Conservation (phyloP, 2,797 vertebrate genomes). For the Cyprinella venusta region DNA sequence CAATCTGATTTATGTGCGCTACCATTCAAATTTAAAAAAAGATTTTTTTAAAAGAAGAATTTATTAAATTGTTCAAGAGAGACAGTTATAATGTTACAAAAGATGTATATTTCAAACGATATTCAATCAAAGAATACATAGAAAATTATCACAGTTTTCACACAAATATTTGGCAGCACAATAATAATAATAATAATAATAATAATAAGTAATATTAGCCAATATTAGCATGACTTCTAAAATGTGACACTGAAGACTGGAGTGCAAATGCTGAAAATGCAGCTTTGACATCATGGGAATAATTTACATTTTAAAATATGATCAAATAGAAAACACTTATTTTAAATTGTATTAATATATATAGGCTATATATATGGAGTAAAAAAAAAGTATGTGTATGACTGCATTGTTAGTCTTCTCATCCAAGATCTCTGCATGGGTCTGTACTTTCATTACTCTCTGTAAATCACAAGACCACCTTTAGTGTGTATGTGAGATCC, state of each 20-base stretch:
- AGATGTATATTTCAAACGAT: not conserved
- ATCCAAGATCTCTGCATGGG: slow-evolving; percentile 26
- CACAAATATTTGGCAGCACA: not conserved
- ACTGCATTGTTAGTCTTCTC: slow-evolving; percentile 23
- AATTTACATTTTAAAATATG: too few relatives aligned
- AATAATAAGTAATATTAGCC: not conserved
- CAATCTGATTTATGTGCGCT: not conserved
- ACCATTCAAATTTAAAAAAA: not conserved
- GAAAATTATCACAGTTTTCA: not conserved
- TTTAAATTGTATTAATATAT: too few relatives aligned
- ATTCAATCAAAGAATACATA: not conserved
- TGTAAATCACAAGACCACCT: slow-evolving; percentile 21
- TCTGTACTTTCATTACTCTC: slow-evolving; percentile 22
- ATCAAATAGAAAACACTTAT: too few relatives aligned
- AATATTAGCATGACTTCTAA: not conserved
- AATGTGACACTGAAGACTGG: not conserved
- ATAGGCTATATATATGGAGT: too few relatives aligned
- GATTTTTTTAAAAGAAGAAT: too few relatives aligned
- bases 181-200: too few relatives aligned
- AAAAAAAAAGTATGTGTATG: not conserved
- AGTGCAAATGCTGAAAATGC: not conserved
- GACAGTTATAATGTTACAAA: not conserved
- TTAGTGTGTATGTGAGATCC: not conserved
- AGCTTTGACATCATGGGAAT: not conserved
- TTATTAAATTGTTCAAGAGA: not conserved